These are phyloP conservation scores for Eonycteris spelaea DNA, from an alignment of 2,113 vertebrate species.

Conservation along the genomic window DNA sequence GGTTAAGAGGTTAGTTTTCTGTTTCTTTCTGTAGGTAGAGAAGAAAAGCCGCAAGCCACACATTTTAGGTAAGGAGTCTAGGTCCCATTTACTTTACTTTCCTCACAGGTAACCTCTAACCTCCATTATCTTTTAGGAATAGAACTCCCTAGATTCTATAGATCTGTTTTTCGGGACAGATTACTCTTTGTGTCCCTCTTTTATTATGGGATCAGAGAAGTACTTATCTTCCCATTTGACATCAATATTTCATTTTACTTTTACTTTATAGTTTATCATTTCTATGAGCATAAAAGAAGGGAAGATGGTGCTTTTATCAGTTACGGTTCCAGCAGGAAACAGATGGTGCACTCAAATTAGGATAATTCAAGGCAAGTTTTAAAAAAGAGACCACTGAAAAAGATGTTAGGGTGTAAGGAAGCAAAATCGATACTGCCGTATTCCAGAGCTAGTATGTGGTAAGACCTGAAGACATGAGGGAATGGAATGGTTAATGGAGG, in stretches of 20 bases:
- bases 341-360: conserved; percentile 50
- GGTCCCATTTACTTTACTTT: background rate
- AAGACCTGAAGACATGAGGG: background rate
- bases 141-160: background rate
- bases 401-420: conserved; percentile 1
- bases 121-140: background rate
- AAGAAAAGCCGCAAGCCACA: background rate
- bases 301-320: conserved; percentile 27
- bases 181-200: background rate
- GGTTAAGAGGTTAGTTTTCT: background rate
- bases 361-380: conserved; percentile 45
- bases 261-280: conserved; percentile 18
- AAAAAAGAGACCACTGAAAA: conserved; percentile 59
- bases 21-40: background rate
- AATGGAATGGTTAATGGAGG: background rate
- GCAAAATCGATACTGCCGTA: background rate
- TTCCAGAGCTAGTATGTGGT: background rate
- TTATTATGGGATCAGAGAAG: background rate
- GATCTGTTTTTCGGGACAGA: background rate
- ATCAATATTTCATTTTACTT: background rate
- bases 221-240: background rate
- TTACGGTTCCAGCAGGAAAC: conserved; percentile 29
- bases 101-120: background rate
- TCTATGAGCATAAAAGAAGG: background rate
- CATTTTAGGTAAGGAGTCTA: background rate